Percentiles rank a stretch among this genome's conserved stretches.
Conservation (phyloP, 2,888 invertebrate species). For the Craniophora ligustri region DNA sequence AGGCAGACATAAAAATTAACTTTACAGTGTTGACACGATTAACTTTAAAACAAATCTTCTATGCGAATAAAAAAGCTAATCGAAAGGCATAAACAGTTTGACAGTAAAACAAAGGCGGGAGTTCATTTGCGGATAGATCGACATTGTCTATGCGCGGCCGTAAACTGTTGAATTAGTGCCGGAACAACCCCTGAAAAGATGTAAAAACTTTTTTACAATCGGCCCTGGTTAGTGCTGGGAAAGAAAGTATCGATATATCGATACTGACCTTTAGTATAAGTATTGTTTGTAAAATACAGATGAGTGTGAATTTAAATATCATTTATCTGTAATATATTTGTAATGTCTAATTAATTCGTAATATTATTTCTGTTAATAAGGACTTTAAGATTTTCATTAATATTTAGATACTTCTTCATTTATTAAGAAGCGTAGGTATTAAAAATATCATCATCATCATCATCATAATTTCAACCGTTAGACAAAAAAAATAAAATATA, state of each 20-base stretch:
- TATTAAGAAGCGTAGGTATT: too few species aligned
- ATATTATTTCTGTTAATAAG: too few species aligned
- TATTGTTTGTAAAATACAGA: too few species aligned
- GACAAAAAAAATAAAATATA: too few species aligned
- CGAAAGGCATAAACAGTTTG: constrained; percentile 65
- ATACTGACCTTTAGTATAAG: not conserved
- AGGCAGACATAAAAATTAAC: not conserved
- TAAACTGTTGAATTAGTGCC: constrained; percentile 66
- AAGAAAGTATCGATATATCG: constrained; percentile 9
- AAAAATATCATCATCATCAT: too few species aligned
- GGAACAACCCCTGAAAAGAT: constrained; percentile 73
- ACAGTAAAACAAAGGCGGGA: constrained; percentile 73
- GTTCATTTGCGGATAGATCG: constrained; percentile 76
- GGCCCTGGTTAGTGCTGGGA: constrained; percentile 57
- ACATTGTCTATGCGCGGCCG: constrained; percentile 65
- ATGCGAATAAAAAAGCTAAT: constrained; percentile 42
- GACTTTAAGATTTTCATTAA: too few species aligned
- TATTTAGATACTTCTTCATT: too few species aligned
- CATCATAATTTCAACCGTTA: too few species aligned
- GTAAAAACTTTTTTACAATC: constrained; percentile 87
- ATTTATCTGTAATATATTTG: too few species aligned
- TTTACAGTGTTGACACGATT: constrained; percentile 1
- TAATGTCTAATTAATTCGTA: too few species aligned
- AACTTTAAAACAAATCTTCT: constrained; percentile 40
- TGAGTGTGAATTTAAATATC: too few species aligned